A percentile compares a stretch with the other conserved stretches of the same genome.
Evolutionary conservation across 2,888 invertebrate genomes (phyloP).

Genomic region (Apodemia mormo): DNA sequence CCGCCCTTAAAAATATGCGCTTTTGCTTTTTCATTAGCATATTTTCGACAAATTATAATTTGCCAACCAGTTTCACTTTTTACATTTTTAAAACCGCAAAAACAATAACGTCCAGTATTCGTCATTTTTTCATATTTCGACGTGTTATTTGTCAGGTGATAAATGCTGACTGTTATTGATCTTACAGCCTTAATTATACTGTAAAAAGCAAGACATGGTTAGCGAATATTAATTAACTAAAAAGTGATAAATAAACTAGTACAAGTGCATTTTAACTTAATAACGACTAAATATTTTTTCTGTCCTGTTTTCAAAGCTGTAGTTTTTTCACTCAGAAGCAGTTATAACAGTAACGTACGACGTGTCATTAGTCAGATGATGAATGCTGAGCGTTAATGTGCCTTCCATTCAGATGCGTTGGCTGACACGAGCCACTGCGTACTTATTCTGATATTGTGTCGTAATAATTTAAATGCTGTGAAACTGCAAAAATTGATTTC

Average conservation of each 20-base stretch:
- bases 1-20: no score
- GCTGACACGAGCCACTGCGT: conserved; percentile 55
- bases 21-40: no score
- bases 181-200: no score
- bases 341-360: conserved; percentile 65
- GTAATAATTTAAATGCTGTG: background rate
- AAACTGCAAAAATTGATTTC: background rate
- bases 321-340: conserved; percentile 37
- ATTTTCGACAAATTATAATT: no score
- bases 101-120: no score
- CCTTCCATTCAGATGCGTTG: conserved; percentile 73
- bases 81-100: no score
- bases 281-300: background rate
- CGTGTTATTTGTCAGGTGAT: no score
- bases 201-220: no score
- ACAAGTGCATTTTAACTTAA: background rate
- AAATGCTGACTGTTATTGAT: no score
- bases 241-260: background rate
- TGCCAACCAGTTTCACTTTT: no score
- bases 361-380: conserved; percentile 79
- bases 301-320: background rate
- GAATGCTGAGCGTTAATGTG: conserved; percentile 76
- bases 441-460: conserved; percentile 53
- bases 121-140: no score
- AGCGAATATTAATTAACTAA: no score